Evolutionary conservation across 1,140 invertebrate species (phyloP), one percentile per base, ranked within the genome.

Genomic region (Bombus terrestris): DNA sequence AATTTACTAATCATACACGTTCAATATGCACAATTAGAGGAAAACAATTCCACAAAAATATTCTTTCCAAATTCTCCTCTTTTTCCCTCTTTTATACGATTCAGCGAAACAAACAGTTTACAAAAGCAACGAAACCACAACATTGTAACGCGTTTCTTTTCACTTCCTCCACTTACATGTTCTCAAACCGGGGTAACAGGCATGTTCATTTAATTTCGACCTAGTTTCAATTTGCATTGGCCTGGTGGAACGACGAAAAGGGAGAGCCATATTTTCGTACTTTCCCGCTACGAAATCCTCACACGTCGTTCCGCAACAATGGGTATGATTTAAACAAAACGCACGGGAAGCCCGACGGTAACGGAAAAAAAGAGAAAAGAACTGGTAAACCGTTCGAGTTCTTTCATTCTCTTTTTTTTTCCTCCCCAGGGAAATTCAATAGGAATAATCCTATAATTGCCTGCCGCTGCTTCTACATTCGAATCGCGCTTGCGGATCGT

Each of bases 391-490:
- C 71, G 39, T 64, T 88, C 28, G 41, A n/a, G 32, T 37, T 78
- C 35, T n/a, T n/a, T n/a, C 13, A 39, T 22, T 35, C 72, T 32
- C 25, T 62, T 9, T 62, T 62, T 57, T 37, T 83, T 66, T 57
- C 59, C 13, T 72, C 62, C 72, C 41, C 22, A 6, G 59, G 71
- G 82, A 84, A 79, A 84, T 77, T 81, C 79, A 85, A 68, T 85
- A 80, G 68, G 41, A 74, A 80, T 81, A 59, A 81, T 74, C 35
- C 59, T 85, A 76, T 89, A 89, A 89, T 89, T 89, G 88, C 80
- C 47, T 89, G 64, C 71, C 83, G 41, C 47, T 86, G n/a, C 79
- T 79, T 86, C 84, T 62, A 82, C 78, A 41, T 86, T 86, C 86
- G 84, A 77, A 43, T 28, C 59, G 80, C 28, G 84, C 74, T 77